These are phyloP conservation scores for Lumbricus terrestris DNA, from an alignment of 2,888 invertebrate genomes.

Conservation along the genomic window DNA sequence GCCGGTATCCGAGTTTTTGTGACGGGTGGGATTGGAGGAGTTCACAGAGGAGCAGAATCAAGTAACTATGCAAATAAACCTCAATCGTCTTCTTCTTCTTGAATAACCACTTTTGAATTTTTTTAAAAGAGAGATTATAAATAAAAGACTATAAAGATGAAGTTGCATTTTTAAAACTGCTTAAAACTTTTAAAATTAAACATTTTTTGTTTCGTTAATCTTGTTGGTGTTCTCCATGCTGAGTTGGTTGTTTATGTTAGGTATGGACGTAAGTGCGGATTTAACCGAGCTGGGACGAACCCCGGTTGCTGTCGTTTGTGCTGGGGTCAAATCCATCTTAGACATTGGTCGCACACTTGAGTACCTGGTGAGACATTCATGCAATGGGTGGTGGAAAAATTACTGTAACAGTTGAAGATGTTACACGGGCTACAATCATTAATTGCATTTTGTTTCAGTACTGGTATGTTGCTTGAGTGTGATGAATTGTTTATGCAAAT, in stretches of 20 bases:
- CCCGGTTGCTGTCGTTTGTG: conserved; percentile 85
- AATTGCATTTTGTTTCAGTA: neutral
- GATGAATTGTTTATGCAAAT: neutral
- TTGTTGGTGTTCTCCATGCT: neutral
- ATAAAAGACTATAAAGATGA: neutral
- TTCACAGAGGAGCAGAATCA: conserved; percentile 82
- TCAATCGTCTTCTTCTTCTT: neutral
- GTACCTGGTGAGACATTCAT: conserved; percentile 71
- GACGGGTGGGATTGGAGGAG: conserved; percentile 88
- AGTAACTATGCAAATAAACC: conserved; percentile 24
- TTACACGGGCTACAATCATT: neutral
- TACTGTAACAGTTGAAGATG: neutral
- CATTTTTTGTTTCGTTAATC: neutral
- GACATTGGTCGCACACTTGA: conserved; percentile 92
- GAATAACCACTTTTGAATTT: neutral
- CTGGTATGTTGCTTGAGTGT: neutral
- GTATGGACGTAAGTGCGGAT: conserved; percentile 93
- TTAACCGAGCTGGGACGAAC: conserved; percentile 83
- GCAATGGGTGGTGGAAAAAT: neutral
- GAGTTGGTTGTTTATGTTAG: conserved; percentile 43
- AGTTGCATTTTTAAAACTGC: neutral
- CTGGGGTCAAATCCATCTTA: conserved; percentile 94
- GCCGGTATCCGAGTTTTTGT: conserved; percentile 87
- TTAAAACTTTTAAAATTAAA: neutral
- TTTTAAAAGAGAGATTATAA: neutral